A percentile compares a stretch with the other conserved stretches of the same genome.
Conservation (phyloP, 2,797 vertebrate species). For the Sciaenops ocellatus region DNA sequence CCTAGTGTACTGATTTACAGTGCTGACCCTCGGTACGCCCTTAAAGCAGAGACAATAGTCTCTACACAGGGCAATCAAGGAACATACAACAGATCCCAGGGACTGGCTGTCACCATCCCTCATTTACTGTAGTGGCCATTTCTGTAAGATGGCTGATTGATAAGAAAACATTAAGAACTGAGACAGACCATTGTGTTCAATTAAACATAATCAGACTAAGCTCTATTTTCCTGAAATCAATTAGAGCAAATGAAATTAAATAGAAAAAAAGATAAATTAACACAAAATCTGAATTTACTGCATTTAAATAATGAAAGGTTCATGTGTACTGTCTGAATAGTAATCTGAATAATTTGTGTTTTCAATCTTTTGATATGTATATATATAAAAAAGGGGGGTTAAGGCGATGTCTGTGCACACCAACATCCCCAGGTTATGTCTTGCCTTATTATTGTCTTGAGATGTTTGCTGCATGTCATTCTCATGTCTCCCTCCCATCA, state of each 20-base stretch:
- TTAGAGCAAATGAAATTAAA: conserved; percentile 16
- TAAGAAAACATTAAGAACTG: conserved; percentile 18
- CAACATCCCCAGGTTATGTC: neutral
- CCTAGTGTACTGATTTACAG: conserved; percentile 71
- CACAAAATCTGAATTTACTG: neutral
- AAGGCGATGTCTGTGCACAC: neutral
- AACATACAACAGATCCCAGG: conserved; percentile 54
- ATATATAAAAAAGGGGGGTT: too few species aligned
- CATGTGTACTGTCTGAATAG: neutral
- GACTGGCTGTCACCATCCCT: conserved; percentile 54
- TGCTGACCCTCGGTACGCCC: conserved; percentile 44
- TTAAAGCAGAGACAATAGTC: conserved; percentile 48
- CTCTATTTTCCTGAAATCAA: neutral
- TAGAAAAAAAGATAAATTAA: neutral
- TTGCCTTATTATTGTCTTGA: too few species aligned
- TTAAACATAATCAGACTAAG: conserved; percentile 6
- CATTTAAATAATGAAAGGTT: neutral
- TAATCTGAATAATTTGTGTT: neutral
- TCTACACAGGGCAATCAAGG: conserved; percentile 56
- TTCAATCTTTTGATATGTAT: neutral
- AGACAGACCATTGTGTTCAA: conserved; percentile 20
- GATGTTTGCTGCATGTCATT: neutral
- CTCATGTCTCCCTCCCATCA: neutral
- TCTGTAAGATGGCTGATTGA: conserved; percentile 35
- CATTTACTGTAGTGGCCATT: conserved; percentile 16